Evolutionary conservation across 2,113 vertebrate species (phyloP).

Genomic region (Otis tarda): DNA sequence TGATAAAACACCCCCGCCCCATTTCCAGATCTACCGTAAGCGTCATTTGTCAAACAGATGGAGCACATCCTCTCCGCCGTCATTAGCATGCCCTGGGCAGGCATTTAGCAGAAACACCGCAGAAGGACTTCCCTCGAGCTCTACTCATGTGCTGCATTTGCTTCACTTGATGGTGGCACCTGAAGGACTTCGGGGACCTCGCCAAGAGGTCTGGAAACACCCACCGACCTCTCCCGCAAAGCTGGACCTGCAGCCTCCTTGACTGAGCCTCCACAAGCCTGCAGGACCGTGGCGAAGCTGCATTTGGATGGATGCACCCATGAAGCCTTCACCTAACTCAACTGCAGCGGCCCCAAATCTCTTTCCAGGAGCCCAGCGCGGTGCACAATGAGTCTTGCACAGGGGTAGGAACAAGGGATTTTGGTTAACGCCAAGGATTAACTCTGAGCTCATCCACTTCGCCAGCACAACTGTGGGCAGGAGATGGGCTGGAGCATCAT

Average conservation of each 20-base stretch:
- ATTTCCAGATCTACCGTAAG: neutral
- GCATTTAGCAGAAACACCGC: neutral
- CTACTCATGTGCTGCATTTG: neutral
- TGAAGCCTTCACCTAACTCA: neutral
- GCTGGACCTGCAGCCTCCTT: neutral
- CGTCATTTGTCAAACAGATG: fast-evolving
- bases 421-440: neutral
- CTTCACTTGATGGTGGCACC: neutral
- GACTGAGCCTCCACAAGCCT: fast-evolving
- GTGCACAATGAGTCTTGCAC: fast-evolving
- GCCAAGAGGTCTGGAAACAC: neutral
- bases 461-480: fast-evolving
- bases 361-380: neutral
- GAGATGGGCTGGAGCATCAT: neutral
- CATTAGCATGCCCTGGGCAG: neutral
- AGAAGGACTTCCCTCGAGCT: neutral
- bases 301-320: neutral
- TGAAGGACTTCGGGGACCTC: neutral
- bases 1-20: neutral
- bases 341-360: neutral
- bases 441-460: neutral
- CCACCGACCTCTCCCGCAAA: fast-evolving
- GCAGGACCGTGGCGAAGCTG: neutral
- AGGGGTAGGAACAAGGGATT: neutral
- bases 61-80: neutral